phyloP scores from a whole-genome alignment of 2,113 vertebrate genomes.

The Connochaetes taurinus region DNA sequence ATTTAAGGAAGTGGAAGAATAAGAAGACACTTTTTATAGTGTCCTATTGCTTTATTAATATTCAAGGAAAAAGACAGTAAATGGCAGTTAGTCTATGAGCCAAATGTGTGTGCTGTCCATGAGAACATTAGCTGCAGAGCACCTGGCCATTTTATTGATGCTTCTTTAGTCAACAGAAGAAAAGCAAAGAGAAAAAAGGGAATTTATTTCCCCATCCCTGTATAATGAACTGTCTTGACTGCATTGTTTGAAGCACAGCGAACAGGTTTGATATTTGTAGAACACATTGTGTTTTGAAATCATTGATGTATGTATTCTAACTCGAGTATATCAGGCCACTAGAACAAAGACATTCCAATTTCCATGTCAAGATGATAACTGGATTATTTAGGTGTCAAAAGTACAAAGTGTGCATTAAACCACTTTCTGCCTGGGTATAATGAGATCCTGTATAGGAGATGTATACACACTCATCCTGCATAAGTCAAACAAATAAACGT shows the following conservation, averaged over 20 bases:
- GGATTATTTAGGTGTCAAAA: slow-evolving; percentile 10
- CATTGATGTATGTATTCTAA: slow-evolving; percentile 33
- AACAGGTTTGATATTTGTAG: neutral
- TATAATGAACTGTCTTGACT: neutral
- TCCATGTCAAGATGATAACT: slow-evolving; percentile 47
- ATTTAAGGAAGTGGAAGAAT: neutral
- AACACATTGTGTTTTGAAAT: slow-evolving; percentile 18
- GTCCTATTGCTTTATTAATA: neutral
- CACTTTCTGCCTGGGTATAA: neutral
- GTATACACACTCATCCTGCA: neutral
- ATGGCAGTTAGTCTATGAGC: neutral
- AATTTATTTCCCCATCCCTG: neutral
- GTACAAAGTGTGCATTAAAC: slow-evolving; percentile 18
- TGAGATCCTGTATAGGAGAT: neutral
- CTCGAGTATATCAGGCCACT: neutral
- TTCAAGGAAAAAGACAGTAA: neutral
- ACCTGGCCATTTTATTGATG: neutral
- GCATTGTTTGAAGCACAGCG: neutral
- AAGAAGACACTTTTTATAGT: neutral
- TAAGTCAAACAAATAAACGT: slow-evolving; percentile 22
- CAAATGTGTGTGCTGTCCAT: neutral
- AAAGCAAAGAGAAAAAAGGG: neutral
- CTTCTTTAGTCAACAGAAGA: neutral
- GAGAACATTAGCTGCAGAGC: neutral
- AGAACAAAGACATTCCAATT: neutral